Conservation (phyloP, 2,113 vertebrate species). For the Channa argus region DNA sequence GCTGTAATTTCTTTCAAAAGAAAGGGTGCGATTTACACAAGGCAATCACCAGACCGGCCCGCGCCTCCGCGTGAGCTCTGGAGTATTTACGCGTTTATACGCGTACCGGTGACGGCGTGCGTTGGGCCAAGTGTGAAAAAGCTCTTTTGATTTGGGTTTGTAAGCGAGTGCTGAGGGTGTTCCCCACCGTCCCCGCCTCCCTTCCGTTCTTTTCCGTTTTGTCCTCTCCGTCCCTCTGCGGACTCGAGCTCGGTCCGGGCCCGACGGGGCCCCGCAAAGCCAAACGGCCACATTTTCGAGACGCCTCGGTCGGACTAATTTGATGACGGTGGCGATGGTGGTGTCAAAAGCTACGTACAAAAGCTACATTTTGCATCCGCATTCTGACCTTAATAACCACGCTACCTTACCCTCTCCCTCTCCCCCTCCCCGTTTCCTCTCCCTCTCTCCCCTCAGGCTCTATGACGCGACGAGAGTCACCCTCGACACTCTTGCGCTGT, state of each 20-base stretch:
- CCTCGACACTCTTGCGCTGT: conserved; percentile 75
- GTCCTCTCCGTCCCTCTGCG: conserved; percentile 44
- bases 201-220: conserved; percentile 7
- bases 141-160: conserved; percentile 45
- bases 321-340: conserved; percentile 1
- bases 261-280: conserved; percentile 51
- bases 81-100: conserved; percentile 47
- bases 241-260: conserved; percentile 33
- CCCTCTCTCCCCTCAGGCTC: conserved; percentile 73
- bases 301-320: background rate
- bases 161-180: conserved; percentile 22
- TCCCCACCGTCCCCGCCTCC: background rate
- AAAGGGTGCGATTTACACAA: background rate
- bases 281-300: background rate
- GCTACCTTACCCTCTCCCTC: conserved; percentile 22
- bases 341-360: background rate
- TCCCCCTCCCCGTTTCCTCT: background rate
- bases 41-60: background rate
- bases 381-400: conserved; percentile 53
- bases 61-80: conserved; percentile 17
- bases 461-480: conserved; percentile 83
- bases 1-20: too few relatives aligned
- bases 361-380: conserved; percentile 11
- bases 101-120: conserved; percentile 42
- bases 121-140: conserved; percentile 49